These are phyloP conservation scores for Muntiacus reevesi DNA, from an alignment of 2,113 vertebrate species.

Conservation along the genomic window DNA sequence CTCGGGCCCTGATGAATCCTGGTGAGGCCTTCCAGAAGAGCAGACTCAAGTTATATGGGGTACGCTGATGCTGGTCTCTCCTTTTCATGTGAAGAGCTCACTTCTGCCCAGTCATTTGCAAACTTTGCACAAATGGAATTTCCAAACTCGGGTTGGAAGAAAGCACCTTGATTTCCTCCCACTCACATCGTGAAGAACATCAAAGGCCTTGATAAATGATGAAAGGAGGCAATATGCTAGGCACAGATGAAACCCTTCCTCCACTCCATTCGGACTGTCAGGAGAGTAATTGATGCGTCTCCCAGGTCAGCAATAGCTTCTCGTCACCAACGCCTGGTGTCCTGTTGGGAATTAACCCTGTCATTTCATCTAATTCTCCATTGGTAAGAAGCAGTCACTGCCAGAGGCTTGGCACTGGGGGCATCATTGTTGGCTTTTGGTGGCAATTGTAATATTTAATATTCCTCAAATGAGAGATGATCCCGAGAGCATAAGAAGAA, in stretches of 20 bases:
- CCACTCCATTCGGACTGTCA: neutral
- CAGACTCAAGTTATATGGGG: neutral
- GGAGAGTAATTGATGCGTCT: neutral
- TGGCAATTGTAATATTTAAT: conserved; percentile 54
- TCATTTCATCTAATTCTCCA: conserved; percentile 31
- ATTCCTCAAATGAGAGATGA: neutral
- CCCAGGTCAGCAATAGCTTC: neutral
- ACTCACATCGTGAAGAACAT: neutral
- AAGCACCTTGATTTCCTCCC: conserved; percentile 34
- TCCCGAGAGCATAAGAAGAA: neutral
- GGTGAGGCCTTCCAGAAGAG: neutral
- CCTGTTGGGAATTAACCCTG: conserved; percentile 49
- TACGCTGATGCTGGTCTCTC: neutral
- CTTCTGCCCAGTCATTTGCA: neutral
- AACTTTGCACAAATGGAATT: conserved; percentile 7
- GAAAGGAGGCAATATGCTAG: neutral
- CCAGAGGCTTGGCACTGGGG: neutral
- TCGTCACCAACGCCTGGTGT: neutral
- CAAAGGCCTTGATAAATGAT: neutral
- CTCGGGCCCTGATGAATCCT: neutral
- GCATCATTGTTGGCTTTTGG: neutral
- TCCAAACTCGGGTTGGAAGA: neutral
- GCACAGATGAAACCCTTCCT: neutral
- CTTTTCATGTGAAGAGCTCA: neutral
- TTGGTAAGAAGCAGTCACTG: neutral